Conservation (phyloP, 2,888 invertebrate genomes). For the Temnothorax ravouxi region DNA sequence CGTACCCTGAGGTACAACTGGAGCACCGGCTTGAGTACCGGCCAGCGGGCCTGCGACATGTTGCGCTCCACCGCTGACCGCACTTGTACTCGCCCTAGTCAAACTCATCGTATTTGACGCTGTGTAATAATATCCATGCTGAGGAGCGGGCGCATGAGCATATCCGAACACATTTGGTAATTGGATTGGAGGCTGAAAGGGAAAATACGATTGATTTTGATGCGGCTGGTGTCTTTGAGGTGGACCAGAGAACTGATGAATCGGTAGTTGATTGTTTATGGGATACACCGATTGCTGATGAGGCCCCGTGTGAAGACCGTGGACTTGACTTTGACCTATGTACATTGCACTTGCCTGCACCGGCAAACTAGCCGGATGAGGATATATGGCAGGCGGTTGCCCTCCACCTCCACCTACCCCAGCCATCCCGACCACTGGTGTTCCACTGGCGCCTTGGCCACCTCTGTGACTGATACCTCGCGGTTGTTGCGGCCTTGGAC, state of each 20-base stretch:
- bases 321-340: slow-evolving; percentile 77
- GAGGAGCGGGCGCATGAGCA: no score
- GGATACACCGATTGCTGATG: no score
- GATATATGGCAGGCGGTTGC: slow-evolving; percentile 79
- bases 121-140: slow-evolving; percentile 63
- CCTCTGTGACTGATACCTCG: slow-evolving; percentile 81
- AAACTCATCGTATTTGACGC: slow-evolving; percentile 72
- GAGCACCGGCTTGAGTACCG: slow-evolving; percentile 80
- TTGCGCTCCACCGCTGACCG: slow-evolving; percentile 82
- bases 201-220: no score
- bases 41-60: slow-evolving; percentile 82
- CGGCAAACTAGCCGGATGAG: slow-evolving; percentile 76
- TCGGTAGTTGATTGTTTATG: no score
- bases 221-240: no score
- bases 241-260: no score
- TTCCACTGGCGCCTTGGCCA: slow-evolving; percentile 79
- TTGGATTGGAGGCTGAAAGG: no score
- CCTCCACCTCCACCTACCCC: slow-evolving; percentile 81
- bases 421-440: slow-evolving; percentile 81
- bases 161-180: no score
- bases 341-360: slow-evolving; percentile 79
- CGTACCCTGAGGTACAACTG: slow-evolving; percentile 82
- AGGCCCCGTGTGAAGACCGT: no score
- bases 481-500: slow-evolving; percentile 81
- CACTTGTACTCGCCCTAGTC: slow-evolving; percentile 79